These are phyloP conservation scores for Drosophila virilis DNA, from an alignment of 1,140 invertebrate genomes.

Conservation along the genomic window DNA sequence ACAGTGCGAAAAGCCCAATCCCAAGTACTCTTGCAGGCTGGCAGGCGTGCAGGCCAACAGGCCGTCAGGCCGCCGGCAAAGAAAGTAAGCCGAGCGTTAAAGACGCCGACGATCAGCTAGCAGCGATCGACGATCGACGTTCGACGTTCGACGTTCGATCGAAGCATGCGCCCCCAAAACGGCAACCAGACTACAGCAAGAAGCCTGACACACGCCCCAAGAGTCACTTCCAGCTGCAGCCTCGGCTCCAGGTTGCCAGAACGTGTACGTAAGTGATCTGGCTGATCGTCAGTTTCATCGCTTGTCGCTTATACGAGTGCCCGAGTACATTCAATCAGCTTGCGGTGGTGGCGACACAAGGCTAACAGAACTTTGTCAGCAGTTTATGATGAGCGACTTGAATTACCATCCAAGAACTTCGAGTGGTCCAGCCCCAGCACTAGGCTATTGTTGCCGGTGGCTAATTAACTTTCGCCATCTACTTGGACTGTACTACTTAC, in stretches of 20 bases:
- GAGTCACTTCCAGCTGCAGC: background rate
- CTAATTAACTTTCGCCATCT: conserved; percentile 34
- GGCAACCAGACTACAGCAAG: conserved; percentile 38
- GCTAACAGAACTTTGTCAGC: conserved; percentile 63
- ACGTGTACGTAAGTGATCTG: conserved; percentile 33
- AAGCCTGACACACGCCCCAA: conserved; percentile 57
- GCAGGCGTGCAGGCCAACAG: background rate
- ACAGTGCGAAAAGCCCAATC: conserved; percentile 47
- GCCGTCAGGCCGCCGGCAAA: background rate
- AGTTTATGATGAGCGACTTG: conserved; percentile 73
- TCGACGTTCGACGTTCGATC: background rate
- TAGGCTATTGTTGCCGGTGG: conserved; percentile 8
- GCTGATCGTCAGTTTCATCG: conserved; percentile 17
- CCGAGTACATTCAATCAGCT: conserved; percentile 54
- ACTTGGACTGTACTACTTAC: background rate
- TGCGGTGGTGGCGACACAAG: conserved; percentile 62
- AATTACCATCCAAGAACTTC: conserved; percentile 50
- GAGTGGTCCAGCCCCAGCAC: conserved; percentile 35
- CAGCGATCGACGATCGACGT: background rate
- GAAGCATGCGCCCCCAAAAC: conserved; percentile 32
- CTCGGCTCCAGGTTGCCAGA: conserved; percentile 7
- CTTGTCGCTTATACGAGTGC: conserved; percentile 18
- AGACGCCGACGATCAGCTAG: conserved; percentile 26
- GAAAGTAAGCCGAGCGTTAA: conserved; percentile 61
- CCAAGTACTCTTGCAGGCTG: conserved; percentile 25